These are phyloP conservation scores for Leuciscus idus DNA, from an alignment of 2,113 vertebrate species.

Conservation along the genomic window DNA sequence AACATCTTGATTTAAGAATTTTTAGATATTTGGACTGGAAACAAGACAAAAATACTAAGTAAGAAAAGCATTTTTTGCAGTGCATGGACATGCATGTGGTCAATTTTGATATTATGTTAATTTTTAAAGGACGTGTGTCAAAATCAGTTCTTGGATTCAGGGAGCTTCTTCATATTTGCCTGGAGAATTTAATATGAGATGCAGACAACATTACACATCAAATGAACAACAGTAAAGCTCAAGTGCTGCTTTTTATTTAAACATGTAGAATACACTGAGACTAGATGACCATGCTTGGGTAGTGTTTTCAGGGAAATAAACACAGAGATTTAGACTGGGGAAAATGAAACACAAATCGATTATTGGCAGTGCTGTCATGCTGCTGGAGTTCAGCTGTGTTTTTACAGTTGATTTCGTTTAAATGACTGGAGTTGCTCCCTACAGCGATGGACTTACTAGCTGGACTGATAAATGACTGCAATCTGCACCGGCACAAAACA, in stretches of 20 bases:
- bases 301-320: slow-evolving; percentile 1
- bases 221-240: background rate
- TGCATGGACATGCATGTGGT: too few relatives aligned
- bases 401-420: slow-evolving; percentile 31
- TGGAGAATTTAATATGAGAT: background rate
- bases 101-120: too few relatives aligned
- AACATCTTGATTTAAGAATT: too few relatives aligned
- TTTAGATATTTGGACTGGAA: too few relatives aligned
- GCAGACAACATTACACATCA: background rate
- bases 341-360: background rate
- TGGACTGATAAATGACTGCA: slow-evolving; percentile 47
- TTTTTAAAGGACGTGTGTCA: too few relatives aligned
- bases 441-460: slow-evolving; percentile 23
- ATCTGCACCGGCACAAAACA: slow-evolving; percentile 5
- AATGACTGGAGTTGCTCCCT: slow-evolving; percentile 30
- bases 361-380: slow-evolving; percentile 10
- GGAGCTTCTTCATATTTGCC: background rate
- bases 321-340: background rate
- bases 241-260: background rate
- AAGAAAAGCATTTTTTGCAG: too few relatives aligned
- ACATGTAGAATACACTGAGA: background rate
- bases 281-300: background rate
- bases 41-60: too few relatives aligned
- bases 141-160: too few relatives aligned
- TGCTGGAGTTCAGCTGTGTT: slow-evolving; percentile 16